phyloP scores from a whole-genome alignment of 92 coral and sea anemone species.

The Zoanthus solanderi region DNA sequence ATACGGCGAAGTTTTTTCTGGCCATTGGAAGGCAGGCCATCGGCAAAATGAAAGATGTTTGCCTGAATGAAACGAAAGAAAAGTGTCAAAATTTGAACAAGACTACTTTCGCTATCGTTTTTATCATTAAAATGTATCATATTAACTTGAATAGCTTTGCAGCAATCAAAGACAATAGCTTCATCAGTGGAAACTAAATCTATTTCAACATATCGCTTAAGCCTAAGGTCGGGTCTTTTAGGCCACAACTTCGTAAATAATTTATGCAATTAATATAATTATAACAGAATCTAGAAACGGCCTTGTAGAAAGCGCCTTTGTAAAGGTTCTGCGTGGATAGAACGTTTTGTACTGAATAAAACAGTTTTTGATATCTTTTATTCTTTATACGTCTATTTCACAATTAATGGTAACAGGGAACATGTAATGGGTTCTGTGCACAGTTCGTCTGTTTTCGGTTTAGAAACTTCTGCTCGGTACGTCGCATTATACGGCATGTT shows the following conservation, averaged over 20 bases:
- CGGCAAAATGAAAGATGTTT: neutral
- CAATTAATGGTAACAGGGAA: neutral
- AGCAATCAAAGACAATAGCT: conserved; percentile 8
- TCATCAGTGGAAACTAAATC: neutral
- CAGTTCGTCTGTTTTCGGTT: neutral
- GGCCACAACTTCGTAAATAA: conserved; percentile 26
- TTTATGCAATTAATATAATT: conserved; percentile 20
- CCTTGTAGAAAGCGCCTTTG: conserved; percentile 13
- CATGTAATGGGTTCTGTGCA: conserved; percentile 10
- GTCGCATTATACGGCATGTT: neutral
- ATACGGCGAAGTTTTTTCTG: neutral
- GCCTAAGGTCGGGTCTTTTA: conserved; percentile 8
- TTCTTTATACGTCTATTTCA: conserved; percentile 9
- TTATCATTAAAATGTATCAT: conserved; percentile 28
- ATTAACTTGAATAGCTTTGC: neutral
- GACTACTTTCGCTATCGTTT: neutral
- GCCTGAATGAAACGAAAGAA: too few species aligned
- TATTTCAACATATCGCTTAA: conserved; percentile 30
- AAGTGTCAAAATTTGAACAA: neutral
- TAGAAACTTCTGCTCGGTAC: neutral
- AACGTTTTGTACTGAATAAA: conserved; percentile 43
- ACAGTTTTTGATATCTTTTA: conserved; percentile 46
- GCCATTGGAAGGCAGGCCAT: neutral
- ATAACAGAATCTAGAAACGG: neutral
- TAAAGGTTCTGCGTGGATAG: conserved; percentile 32